Percentiles rank a stretch among this genome's conserved stretches.
Conservation (phyloP, 1,140 invertebrate species). For the Atta texana region DNA sequence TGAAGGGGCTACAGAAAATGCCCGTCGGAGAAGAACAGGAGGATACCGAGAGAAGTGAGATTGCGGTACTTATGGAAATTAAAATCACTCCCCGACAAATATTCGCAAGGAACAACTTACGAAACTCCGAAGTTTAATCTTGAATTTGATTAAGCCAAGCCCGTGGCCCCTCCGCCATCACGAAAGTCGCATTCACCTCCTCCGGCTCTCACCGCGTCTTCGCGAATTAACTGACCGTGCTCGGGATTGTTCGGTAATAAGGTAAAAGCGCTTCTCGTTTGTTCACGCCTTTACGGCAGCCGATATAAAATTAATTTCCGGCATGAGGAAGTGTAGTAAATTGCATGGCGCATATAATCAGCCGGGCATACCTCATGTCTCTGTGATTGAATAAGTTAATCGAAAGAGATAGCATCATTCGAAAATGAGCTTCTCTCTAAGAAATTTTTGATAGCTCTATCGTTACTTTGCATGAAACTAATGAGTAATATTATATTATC, state of each 20-base stretch:
- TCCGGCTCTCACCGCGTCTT: constrained; percentile 25
- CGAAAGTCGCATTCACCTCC: constrained; percentile 24
- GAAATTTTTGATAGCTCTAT: background rate
- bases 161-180: constrained; percentile 15
- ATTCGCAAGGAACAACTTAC: constrained; percentile 76
- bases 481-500: background rate
- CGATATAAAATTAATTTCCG: constrained; percentile 68
- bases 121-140: constrained; percentile 82
- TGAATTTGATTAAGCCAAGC: constrained; percentile 81
- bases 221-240: constrained; percentile 78
- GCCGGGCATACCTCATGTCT: background rate
- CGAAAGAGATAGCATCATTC: background rate
- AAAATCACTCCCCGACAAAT: constrained; percentile 82
- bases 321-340: constrained; percentile 30
- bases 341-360: constrained; percentile 42
- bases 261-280: constrained; percentile 36
- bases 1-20: constrained; percentile 34
- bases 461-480: background rate
- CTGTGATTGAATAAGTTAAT: background rate
- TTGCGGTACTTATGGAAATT: constrained; percentile 84
- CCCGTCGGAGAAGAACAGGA: constrained; percentile 19
- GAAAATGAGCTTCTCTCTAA: background rate
- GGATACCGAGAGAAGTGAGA: constrained; percentile 67
- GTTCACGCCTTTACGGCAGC: constrained; percentile 47
- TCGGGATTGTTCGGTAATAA: constrained; percentile 71